Evolutionary conservation across 2,113 vertebrate species (phyloP).

Genomic region (Albula goreensis): DNA sequence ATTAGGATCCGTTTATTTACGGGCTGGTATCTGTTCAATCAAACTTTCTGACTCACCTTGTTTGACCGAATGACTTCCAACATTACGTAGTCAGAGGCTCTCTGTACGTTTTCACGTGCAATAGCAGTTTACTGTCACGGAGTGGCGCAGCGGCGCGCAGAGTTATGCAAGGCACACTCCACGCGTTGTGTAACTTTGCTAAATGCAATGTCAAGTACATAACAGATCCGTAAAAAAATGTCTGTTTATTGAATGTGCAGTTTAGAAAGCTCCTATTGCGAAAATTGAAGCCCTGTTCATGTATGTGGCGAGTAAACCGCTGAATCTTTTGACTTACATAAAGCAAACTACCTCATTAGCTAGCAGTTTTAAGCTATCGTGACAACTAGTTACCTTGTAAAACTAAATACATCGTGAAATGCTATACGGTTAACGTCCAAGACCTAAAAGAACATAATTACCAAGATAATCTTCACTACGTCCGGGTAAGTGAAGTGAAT

Average conservation of each 20-base stretch:
- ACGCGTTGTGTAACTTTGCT: conserved; percentile 64
- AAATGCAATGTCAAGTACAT: not conserved
- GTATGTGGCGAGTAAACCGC: not conserved
- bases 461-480: no score
- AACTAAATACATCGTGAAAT: not conserved
- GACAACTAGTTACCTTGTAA: not conserved
- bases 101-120: conserved; percentile 25
- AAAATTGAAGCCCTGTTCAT: not conserved
- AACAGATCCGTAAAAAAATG: not conserved
- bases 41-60: not conserved
- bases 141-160: conserved; percentile 21
- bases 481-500: no score
- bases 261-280: not conserved
- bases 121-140: not conserved
- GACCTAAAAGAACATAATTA: not conserved
- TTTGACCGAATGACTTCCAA: not conserved
- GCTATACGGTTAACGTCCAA: not conserved
- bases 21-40: not conserved
- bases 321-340: not conserved
- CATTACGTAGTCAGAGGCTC: not conserved
- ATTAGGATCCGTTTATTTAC: not conserved
- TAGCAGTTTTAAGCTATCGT: not conserved
- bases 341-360: not conserved
- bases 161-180: conserved; percentile 64
- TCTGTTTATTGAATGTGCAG: not conserved